phyloP scores from a whole-genome alignment of 2,113 vertebrate species.

The Brachyhypopomus occidentalis region DNA sequence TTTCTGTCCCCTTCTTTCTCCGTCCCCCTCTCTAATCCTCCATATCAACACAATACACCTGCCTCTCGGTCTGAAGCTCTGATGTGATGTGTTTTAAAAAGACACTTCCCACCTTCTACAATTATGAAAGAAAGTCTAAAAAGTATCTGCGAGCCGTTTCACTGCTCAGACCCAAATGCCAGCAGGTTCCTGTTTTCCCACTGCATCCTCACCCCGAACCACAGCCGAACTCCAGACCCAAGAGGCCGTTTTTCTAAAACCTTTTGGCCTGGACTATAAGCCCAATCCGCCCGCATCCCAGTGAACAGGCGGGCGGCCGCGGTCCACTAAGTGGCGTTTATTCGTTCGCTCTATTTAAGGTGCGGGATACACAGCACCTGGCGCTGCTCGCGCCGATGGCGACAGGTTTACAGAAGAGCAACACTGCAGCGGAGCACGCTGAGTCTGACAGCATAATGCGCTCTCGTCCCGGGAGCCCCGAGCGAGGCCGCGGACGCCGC shows the following conservation, averaged over 20 bases:
- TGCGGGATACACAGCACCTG: constrained; percentile 20
- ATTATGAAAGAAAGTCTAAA: constrained; percentile 8
- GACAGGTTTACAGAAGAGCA: constrained; percentile 21
- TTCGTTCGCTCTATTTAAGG: constrained; percentile 44
- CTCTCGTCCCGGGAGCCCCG: not conserved
- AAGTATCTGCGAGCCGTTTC: constrained; percentile 24
- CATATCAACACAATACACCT: constrained; percentile 19
- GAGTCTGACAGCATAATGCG: not conserved
- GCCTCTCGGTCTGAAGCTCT: constrained; percentile 37
- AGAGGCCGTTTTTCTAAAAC: constrained; percentile 20
- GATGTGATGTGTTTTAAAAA: constrained; percentile 40
- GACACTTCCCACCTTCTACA: constrained; percentile 37
- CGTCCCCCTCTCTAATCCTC: not conserved
- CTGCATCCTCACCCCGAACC: constrained; percentile 8
- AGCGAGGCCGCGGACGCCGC: not conserved
- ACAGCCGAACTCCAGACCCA: not conserved
- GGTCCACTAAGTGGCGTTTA: constrained; percentile 47
- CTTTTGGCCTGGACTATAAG: constrained; percentile 8
- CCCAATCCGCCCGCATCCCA: constrained; percentile 34
- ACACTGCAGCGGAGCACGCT: not conserved
- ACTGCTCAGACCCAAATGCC: constrained; percentile 2
- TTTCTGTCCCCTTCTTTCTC: not conserved
- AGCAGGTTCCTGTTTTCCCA: constrained; percentile 18
- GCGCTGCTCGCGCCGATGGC: constrained; percentile 19
- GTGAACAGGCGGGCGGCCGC: not conserved